phyloP scores from a whole-genome alignment of 1,140 invertebrate genomes.

The Bursaphelenchus mucronatus region DNA sequence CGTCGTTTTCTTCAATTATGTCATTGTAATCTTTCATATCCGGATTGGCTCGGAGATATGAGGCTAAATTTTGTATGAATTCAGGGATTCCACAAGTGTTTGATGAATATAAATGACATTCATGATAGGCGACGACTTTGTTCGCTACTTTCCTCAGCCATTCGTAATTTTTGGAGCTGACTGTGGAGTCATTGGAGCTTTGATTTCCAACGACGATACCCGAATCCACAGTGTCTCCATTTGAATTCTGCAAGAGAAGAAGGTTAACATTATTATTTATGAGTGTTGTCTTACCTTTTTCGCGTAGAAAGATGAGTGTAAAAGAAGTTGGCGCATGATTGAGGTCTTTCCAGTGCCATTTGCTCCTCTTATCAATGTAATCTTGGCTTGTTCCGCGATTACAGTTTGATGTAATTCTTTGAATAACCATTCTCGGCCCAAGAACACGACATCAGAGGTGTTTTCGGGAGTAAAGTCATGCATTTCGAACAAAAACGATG shows the following conservation, averaged over 20 bases:
- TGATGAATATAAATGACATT: constrained; percentile 37
- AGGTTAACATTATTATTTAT: not conserved
- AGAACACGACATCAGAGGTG: constrained; percentile 18
- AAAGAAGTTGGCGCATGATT: constrained; percentile 29
- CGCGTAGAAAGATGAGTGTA: constrained; percentile 35
- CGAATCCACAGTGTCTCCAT: constrained; percentile 46
- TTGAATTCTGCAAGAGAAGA: constrained; percentile 22
- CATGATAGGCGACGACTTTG: constrained; percentile 37
- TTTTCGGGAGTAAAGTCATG: constrained; percentile 19
- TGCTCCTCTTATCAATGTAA: constrained; percentile 33
- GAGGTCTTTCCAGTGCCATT: constrained; percentile 39
- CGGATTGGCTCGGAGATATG: constrained; percentile 25
- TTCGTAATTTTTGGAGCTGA: constrained; percentile 41
- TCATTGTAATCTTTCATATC: constrained; percentile 27
- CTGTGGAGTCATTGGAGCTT: constrained; percentile 24
- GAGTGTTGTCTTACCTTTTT: constrained; percentile 23
- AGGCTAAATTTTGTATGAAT: constrained; percentile 35
- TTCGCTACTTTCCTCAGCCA: constrained; percentile 37
- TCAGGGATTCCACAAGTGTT: constrained; percentile 39
- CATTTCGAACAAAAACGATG: constrained; percentile 10
- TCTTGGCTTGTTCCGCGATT: constrained; percentile 22
- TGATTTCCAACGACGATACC: constrained; percentile 38
- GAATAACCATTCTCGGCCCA: constrained; percentile 47
- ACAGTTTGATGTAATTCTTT: constrained; percentile 39
- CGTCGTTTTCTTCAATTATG: constrained; percentile 19